A percentile compares a stretch with the other conserved stretches of the same genome.
These are phyloP conservation scores for Cuniculus paca DNA, from an alignment of 2,797 vertebrate species.

Conservation along the genomic window DNA sequence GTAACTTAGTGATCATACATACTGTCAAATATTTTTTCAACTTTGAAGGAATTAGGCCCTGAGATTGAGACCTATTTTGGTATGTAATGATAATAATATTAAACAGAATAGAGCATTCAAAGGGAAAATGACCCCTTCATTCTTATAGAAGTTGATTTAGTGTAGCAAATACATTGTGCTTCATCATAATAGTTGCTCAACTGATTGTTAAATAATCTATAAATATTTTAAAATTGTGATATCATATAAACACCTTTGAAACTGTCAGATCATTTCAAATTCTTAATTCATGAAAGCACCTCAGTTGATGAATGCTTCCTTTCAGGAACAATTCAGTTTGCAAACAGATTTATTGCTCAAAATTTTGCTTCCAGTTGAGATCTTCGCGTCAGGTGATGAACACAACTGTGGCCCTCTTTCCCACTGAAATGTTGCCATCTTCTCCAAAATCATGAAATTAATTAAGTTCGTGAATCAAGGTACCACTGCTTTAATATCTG, in stretches of 20 bases:
- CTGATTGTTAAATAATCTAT: conserved; percentile 70
- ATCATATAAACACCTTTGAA: conserved; percentile 59
- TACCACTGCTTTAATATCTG: not conserved
- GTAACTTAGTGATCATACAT: not conserved
- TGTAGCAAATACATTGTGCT: conserved; percentile 32
- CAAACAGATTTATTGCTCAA: not conserved
- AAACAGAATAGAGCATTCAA: conserved; percentile 1
- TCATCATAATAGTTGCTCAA: conserved; percentile 57
- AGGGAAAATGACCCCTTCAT: not conserved
- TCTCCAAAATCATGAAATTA: not conserved
- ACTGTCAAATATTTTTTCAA: not conserved
- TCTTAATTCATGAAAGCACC: not conserved
- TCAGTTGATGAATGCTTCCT: not conserved
- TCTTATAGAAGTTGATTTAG: conserved; percentile 62
- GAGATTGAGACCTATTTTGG: not conserved
- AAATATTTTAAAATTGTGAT: conserved; percentile 62
- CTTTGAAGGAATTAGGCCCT: not conserved
- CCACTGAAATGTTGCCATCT: not conserved
- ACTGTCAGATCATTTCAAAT: conserved; percentile 53
- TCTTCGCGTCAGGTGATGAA: not conserved
- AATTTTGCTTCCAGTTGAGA: not conserved
- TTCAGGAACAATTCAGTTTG: not conserved
- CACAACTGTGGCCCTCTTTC: not conserved
- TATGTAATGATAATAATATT: not conserved
- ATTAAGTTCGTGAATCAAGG: not conserved